phyloP scores from a whole-genome alignment of 2,888 invertebrate genomes.

The Thymelicus lineola region DNA sequence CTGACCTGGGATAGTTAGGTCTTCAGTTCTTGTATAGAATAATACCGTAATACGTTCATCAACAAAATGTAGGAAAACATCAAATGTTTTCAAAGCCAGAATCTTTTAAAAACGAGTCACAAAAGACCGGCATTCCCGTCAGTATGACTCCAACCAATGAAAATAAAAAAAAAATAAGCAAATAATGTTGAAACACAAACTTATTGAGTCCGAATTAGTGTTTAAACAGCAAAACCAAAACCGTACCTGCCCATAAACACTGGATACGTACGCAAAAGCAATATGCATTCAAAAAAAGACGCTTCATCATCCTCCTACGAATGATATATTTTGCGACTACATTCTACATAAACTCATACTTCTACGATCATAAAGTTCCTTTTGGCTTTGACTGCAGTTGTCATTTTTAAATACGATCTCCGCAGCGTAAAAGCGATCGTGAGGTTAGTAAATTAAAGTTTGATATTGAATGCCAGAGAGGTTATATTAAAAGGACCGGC shows the following conservation, averaged over 20 bases:
- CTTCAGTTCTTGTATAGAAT: too few species aligned
- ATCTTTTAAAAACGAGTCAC: neutral
- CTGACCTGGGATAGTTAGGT: too few species aligned
- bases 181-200: conserved; percentile 18
- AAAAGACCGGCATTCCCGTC: neutral
- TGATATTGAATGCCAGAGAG: conserved; percentile 48
- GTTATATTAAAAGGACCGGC: conserved; percentile 68
- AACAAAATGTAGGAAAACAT: neutral
- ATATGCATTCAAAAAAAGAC: conserved; percentile 72
- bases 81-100: neutral
- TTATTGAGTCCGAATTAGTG: conserved; percentile 32
- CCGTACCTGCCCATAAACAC: conserved; percentile 65
- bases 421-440: conserved; percentile 45
- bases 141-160: neutral
- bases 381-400: conserved; percentile 42
- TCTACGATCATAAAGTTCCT: conserved; percentile 38
- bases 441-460: conserved; percentile 44
- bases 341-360: conserved; percentile 44
- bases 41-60: neutral
- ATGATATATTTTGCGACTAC: conserved; percentile 50
- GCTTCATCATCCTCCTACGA: conserved; percentile 63
- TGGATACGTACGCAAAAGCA: conserved; percentile 60
- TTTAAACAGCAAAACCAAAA: conserved; percentile 28
- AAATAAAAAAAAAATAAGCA: conserved; percentile 10
- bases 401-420: conserved; percentile 39